These are phyloP conservation scores for Syngnathus acus DNA, from an alignment of 2,797 vertebrate species.

Conservation along the genomic window DNA sequence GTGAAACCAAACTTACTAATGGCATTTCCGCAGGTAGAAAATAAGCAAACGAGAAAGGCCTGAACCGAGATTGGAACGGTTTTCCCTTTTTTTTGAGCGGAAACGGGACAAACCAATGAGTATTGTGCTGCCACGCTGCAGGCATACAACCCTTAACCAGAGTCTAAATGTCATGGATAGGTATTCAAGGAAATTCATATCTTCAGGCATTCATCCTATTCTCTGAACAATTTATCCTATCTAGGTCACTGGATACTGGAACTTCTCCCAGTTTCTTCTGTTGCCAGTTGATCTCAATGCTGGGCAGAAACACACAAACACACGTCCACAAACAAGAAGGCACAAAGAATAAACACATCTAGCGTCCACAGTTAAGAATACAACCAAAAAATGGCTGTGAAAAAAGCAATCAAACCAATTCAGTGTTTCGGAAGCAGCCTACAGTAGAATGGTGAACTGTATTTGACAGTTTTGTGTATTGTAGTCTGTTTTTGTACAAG, in stretches of 20 bases:
- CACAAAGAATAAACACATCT: not conserved
- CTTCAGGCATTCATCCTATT: not conserved
- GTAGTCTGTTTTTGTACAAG: not conserved
- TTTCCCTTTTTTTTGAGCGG: not conserved
- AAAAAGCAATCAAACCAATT: not conserved
- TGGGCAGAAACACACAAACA: not conserved
- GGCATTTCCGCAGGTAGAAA: not conserved
- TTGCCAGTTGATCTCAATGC: not conserved
- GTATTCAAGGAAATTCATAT: not conserved
- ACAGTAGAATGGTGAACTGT: not conserved
- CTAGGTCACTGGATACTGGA: not conserved
- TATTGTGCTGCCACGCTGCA: not conserved
- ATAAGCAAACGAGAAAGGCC: not conserved
- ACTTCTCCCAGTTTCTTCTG: not conserved
- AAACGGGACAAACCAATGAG: not conserved
- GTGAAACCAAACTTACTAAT: not conserved
- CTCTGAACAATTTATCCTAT: not conserved
- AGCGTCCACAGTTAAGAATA: not conserved
- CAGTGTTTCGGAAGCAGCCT: not conserved
- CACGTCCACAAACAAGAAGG: not conserved
- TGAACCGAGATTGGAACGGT: not conserved
- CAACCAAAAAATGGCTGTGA: not conserved
- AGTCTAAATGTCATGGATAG: not conserved
- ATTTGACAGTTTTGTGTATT: not conserved
- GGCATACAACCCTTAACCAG: not conserved